A percentile compares a stretch with the other conserved stretches of the same genome.
Conservation (phyloP, 2,113 vertebrate genomes). For the Ursus arctos region DNA sequence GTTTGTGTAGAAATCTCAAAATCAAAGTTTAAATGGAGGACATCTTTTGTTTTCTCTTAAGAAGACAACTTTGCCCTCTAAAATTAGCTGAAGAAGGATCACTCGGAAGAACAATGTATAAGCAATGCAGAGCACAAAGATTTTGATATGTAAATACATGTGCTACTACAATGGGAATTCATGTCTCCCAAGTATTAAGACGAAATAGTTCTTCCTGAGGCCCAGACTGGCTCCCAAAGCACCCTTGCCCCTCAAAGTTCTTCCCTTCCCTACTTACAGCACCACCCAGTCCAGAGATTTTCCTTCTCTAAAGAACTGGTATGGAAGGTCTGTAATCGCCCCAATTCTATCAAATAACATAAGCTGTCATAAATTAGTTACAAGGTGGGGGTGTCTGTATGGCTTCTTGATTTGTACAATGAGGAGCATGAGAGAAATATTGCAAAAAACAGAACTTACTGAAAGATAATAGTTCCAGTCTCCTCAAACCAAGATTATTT, state of each 20-base stretch:
- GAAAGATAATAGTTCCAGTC: not conserved
- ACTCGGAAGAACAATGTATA: not conserved
- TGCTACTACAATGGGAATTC: not conserved
- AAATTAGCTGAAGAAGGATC: not conserved
- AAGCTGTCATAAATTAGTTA: not conserved
- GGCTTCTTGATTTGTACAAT: not conserved
- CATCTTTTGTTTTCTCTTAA: not conserved
- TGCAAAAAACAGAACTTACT: not conserved
- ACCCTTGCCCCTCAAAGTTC: not conserved
- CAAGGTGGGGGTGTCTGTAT: not conserved
- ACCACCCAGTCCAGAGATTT: not conserved
- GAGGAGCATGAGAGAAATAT: not conserved
- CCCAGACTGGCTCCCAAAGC: not conserved
- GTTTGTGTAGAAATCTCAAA: not conserved
- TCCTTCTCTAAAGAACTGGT: not conserved
- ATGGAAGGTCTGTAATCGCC: not conserved
- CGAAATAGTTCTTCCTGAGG: not conserved
- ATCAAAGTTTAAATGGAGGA: not conserved
- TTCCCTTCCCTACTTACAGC: not conserved
- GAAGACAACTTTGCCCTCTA: not conserved
- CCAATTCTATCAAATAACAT: not conserved
- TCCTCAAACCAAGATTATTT: not conserved
- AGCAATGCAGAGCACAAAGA: not conserved
- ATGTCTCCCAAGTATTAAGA: not conserved
- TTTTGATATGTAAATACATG: not conserved